phyloP scores from a whole-genome alignment of 2,113 vertebrate species.

The Arenaria interpres region DNA sequence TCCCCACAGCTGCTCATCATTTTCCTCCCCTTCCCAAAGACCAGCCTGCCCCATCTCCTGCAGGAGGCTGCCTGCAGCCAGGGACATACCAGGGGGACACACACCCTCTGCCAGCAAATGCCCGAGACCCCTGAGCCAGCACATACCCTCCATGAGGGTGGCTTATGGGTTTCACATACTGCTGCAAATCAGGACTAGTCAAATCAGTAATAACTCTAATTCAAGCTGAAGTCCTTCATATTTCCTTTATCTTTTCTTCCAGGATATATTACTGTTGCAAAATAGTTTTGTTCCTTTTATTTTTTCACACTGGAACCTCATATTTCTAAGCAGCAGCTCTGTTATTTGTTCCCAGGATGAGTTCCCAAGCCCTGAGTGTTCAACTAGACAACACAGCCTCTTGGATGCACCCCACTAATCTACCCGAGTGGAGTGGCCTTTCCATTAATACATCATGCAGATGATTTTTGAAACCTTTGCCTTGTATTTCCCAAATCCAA shows the following conservation, averaged over 20 bases:
- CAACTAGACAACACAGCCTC: fast-evolving
- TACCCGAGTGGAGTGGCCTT: not conserved
- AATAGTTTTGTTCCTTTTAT: not conserved
- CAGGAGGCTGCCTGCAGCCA: not conserved
- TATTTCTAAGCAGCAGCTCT: not conserved
- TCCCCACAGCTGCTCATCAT: not conserved
- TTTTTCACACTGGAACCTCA: not conserved
- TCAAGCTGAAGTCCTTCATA: not conserved
- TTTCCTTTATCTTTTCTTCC: not conserved
- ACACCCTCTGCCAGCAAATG: not conserved
- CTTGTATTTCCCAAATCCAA: not conserved
- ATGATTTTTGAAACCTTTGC: not conserved
- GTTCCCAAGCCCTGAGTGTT: not conserved
- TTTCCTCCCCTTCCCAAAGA: not conserved
- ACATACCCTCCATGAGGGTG: not conserved
- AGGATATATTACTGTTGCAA: not conserved
- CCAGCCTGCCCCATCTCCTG: not conserved
- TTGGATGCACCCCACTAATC: not conserved
- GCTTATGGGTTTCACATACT: fast-evolving
- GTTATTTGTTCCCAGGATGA: not conserved
- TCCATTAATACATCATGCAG: not conserved
- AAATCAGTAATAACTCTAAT: not conserved
- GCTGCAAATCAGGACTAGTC: not conserved
- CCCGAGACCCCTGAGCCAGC: not conserved
- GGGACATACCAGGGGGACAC: not conserved